Conservation (phyloP, 2,113 vertebrate genomes). For the Ptychochromis oligacanthus region DNA sequence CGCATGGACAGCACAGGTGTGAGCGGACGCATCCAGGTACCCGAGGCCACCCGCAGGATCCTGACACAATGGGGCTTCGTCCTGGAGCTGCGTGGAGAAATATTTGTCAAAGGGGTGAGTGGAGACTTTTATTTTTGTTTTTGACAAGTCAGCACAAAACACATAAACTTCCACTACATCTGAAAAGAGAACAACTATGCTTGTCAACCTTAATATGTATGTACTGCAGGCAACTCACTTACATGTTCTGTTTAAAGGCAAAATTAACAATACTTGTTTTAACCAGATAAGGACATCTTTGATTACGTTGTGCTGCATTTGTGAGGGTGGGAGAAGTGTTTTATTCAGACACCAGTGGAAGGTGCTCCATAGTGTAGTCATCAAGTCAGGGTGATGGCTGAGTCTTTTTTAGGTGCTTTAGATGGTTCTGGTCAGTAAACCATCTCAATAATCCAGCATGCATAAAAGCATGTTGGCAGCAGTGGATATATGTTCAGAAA, state of each 20-base stretch:
- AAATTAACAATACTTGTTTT: too few species aligned
- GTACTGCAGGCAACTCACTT: too few species aligned
- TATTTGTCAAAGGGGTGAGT: slow-evolving; percentile 94
- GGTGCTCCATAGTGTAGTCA: not conserved
- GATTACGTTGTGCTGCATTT: not conserved
- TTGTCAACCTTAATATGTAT: too few species aligned
- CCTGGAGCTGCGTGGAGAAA: slow-evolving; percentile 94
- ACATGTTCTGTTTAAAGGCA: too few species aligned
- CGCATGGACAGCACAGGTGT: slow-evolving; percentile 96
- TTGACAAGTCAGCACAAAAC: too few species aligned
- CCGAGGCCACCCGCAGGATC: slow-evolving; percentile 90
- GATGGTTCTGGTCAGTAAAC: not conserved
- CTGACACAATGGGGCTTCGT: slow-evolving; percentile 92
- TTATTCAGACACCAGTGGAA: not conserved
- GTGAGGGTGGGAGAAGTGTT: not conserved
- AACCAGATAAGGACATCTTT: not conserved
- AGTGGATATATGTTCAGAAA: not conserved
- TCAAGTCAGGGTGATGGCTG: not conserved
- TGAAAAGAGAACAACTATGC: too few species aligned
- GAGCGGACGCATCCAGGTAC: slow-evolving; percentile 91
- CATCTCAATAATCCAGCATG: not conserved
- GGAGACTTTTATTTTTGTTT: not conserved
- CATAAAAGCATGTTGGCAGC: not conserved
- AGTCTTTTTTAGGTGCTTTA: not conserved
- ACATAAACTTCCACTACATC: too few species aligned